Base-by-base conservation (phyloP, 2,888 invertebrate species). In the Heteromurus nitidus region DNA sequence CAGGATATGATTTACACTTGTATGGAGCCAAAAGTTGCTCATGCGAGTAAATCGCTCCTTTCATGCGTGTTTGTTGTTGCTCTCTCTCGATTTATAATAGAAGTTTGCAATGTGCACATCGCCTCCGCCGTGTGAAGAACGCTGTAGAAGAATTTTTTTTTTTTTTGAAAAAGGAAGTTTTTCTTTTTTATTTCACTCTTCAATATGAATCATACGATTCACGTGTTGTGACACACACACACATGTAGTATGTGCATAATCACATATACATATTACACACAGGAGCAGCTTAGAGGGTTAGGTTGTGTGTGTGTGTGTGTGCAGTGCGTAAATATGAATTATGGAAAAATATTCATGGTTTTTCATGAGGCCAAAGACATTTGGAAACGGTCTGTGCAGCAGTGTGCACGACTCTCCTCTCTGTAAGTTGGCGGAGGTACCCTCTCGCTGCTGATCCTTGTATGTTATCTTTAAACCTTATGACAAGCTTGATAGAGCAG, bases 41-140 rank as follows among this genome's bases (percentile, higher is more conserved):
- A 80, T 80, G 67, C 80, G 68, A 74, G 53, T 74, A 31, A 80
- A 80, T 80, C 62, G 50, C 50, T 26, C 20, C 55, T 62, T 80
- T 74, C 73, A 74, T 68, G 73, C 80, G 74, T 80, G 80, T 47
- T 69, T 69, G 44, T 65, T 79, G 64, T 47, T 72, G n/a, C 28
- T 26, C 44, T 22, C 55, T 53, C 55, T 76, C 13, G 62, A 62
- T 62, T 62, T 31, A 31, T 62, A n/a, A n/a, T n/a, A n/a, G n/a
- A n/a, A n/a, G n/a, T n/a, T n/a, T n/a, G n/a, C n/a, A n/a, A n/a
- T n/a, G n/a, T n/a, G n/a, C n/a, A n/a, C n/a, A n/a, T n/a, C n/a
- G n/a, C n/a, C n/a, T n/a, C n/a, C n/a, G n/a, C n/a, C n/a, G n/a
- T n/a, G n/a, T n/a, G n/a, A n/a, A n/a, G n/a, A n/a, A n/a, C n/a